Evolutionary conservation across 2,797 vertebrate genomes (phyloP).

Genomic region (Dendrocincla tyrannina): DNA sequence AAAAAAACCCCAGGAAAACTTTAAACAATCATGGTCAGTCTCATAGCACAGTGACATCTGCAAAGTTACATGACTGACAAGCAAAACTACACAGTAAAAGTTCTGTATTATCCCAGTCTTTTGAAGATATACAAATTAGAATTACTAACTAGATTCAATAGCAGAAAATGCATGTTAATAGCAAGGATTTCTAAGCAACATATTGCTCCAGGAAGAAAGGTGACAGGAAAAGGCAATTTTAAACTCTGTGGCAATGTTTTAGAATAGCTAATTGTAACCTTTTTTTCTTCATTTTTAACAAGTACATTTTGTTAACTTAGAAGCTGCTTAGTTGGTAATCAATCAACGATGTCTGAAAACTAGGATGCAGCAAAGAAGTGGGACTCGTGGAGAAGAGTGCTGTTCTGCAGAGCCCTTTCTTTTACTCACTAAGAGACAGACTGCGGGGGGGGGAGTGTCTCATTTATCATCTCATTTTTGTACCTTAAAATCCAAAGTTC

Average conservation of each 20-base stretch:
- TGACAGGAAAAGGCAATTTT: constrained; percentile 60
- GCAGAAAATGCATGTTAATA: constrained; percentile 54
- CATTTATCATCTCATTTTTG: not conserved
- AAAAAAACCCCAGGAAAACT: not conserved
- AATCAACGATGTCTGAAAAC: constrained; percentile 45
- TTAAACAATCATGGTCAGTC: not conserved
- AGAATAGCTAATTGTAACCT: constrained; percentile 64
- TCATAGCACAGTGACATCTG: constrained; percentile 9
- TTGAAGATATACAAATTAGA: constrained; percentile 40
- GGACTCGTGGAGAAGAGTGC: not conserved
- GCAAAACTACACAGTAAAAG: not conserved
- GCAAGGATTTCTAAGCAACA: constrained; percentile 50
- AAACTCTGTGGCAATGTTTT: constrained; percentile 52
- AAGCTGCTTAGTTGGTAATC: constrained; percentile 54
- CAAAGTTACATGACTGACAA: constrained; percentile 34
- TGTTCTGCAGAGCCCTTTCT: not conserved
- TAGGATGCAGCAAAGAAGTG: constrained; percentile 1
- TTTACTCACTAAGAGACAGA: not conserved
- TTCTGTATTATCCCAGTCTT: not conserved
- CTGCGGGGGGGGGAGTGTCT: not conserved
- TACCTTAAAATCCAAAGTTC: not conserved
- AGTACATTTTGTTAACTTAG: constrained; percentile 59
- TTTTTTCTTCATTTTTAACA: constrained; percentile 60
- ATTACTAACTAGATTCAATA: constrained; percentile 56
- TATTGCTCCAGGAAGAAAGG: constrained; percentile 61